A percentile compares a stretch with the other conserved stretches of the same genome.
phyloP scores from a whole-genome alignment of 2,797 vertebrate genomes.

The Pantherophis alleghaniensis region DNA sequence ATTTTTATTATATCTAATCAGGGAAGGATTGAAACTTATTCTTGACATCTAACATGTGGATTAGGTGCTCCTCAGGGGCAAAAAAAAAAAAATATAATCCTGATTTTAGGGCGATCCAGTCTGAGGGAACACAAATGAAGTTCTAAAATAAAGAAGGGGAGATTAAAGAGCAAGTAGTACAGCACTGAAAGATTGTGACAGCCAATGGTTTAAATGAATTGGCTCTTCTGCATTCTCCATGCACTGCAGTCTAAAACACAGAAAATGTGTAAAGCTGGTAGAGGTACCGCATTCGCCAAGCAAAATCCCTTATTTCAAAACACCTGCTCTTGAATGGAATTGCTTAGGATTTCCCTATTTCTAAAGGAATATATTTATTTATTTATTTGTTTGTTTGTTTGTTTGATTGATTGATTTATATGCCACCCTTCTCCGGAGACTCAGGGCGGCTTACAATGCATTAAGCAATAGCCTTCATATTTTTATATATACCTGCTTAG shows the following conservation, averaged over 20 bases:
- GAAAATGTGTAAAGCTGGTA: background rate
- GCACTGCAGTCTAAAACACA: background rate
- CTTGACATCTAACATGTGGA: background rate
- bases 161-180: background rate
- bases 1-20: background rate
- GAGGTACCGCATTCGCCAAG: accelerated
- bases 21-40: background rate
- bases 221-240: background rate
- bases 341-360: background rate
- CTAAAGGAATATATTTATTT: background rate
- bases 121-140: background rate
- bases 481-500: too few relatives aligned
- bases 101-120: background rate
- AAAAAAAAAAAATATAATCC: background rate
- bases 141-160: background rate
- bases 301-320: background rate
- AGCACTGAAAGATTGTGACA: background rate
- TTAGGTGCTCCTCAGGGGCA: background rate
- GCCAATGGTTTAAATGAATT: background rate
- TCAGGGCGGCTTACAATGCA: too few relatives aligned
- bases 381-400: too few relatives aligned
- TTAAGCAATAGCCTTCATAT: too few relatives aligned
- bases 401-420: too few relatives aligned
- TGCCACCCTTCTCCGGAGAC: too few relatives aligned
- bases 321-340: background rate